Conservation (phyloP, 2,888 invertebrate species). For the Catocala nupta region DNA sequence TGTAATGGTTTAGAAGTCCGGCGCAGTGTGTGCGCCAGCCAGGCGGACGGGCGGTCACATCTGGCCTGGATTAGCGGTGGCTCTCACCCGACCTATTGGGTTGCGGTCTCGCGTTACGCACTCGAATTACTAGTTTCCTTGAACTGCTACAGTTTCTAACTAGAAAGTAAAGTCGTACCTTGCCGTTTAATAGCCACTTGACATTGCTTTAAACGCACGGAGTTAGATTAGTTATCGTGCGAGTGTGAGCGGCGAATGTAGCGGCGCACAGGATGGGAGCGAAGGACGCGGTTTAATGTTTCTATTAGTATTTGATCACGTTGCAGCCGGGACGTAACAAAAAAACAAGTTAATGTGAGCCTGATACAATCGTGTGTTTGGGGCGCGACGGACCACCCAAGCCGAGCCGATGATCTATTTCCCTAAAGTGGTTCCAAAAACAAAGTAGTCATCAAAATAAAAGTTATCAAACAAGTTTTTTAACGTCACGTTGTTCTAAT, state of each 20-base stretch:
- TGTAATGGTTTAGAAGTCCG: slow-evolving; percentile 85
- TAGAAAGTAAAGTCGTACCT: slow-evolving; percentile 52
- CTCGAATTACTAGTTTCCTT: slow-evolving; percentile 69
- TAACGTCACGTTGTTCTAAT: slow-evolving; percentile 66
- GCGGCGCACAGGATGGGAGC: slow-evolving; percentile 16
- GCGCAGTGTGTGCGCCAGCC: slow-evolving; percentile 54
- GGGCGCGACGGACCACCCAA: slow-evolving; percentile 71
- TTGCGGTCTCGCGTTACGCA: slow-evolving; percentile 72
- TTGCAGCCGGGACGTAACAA: slow-evolving; percentile 59
- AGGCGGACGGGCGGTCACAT: slow-evolving; percentile 62
- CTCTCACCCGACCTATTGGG: slow-evolving; percentile 69
- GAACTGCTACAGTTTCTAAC: slow-evolving; percentile 67
- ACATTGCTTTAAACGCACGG: slow-evolving; percentile 55
- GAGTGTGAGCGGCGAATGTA: slow-evolving; percentile 25
- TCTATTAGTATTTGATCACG: slow-evolving; percentile 64
- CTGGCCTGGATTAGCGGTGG: slow-evolving; percentile 73
- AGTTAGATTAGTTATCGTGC: slow-evolving; percentile 47
- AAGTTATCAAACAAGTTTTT: slow-evolving; percentile 51
- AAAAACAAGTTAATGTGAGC: slow-evolving; percentile 66
- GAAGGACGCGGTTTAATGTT: slow-evolving; percentile 51
- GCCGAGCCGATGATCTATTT: slow-evolving; percentile 62
- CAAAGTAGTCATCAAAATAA: slow-evolving; percentile 55
- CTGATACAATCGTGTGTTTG: slow-evolving; percentile 67
- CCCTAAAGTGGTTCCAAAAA: slow-evolving; percentile 55
- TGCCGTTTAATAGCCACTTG: slow-evolving; percentile 54